Conservation (phyloP, 2,797 vertebrate species). For the Austrolebias charrua region DNA sequence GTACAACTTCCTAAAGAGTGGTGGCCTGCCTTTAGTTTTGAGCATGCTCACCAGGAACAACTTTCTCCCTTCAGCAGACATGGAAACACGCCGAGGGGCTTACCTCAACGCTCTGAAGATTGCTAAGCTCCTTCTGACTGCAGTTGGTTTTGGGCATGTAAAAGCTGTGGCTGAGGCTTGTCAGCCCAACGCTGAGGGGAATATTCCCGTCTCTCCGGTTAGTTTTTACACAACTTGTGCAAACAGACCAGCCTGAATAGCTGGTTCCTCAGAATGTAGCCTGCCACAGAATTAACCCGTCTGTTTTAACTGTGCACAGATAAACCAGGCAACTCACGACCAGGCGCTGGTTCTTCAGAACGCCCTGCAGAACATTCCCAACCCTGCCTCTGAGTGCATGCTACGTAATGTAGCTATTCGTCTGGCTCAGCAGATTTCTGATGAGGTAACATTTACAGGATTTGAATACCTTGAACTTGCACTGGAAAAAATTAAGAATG, state of each 20-base stretch:
- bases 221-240: conserved; percentile 28
- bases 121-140: conserved; percentile 94
- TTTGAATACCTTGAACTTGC: no score
- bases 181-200: conserved; percentile 93
- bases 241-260: conserved; percentile 21
- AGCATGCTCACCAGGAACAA: conserved; percentile 99
- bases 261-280: conserved; percentile 13
- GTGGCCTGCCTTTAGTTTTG: conserved; percentile 93
- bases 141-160: conserved; percentile 96
- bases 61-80: conserved; percentile 97
- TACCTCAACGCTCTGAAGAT: conserved; percentile 98
- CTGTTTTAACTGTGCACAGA: conserved; percentile 73
- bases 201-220: conserved; percentile 92
- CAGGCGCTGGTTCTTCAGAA: conserved; percentile 98
- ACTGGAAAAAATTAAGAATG: no score
- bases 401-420: conserved; percentile 98
- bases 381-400: conserved; percentile 98
- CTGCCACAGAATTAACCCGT: conserved; percentile 9
- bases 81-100: conserved; percentile 96
- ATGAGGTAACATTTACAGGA: conserved; percentile 84
- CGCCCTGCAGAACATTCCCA: conserved; percentile 98
- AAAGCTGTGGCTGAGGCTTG: conserved; percentile 98
- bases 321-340: conserved; percentile 97
- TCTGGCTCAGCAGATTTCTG: conserved; percentile 98
- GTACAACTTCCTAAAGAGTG: conserved; percentile 97